These are phyloP conservation scores for Melanostigma gelatinosum DNA, from an alignment of 2,113 vertebrate genomes.

Conservation along the genomic window DNA sequence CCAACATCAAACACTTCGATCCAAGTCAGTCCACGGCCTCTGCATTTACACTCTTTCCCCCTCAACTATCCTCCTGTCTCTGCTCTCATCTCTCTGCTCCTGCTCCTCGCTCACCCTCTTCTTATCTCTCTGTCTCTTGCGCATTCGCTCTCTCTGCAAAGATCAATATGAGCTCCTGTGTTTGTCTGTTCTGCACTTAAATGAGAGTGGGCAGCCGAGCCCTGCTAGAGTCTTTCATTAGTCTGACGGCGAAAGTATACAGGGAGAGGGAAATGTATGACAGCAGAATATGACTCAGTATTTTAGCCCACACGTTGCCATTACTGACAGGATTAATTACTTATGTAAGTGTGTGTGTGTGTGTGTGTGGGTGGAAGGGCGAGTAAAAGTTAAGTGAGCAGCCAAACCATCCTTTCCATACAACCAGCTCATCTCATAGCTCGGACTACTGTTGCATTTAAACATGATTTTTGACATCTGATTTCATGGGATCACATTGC, in stretches of 20 bases:
- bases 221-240: slow-evolving; percentile 70
- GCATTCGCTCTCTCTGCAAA: slow-evolving; percentile 37
- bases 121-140: slow-evolving; percentile 17
- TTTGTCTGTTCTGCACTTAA: slow-evolving; percentile 68
- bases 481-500: slow-evolving; percentile 44
- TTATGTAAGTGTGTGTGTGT: slow-evolving; percentile 59
- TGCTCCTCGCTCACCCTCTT: slow-evolving; percentile 15
- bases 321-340: slow-evolving; percentile 74
- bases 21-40: slow-evolving; percentile 85
- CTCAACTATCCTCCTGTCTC: slow-evolving; percentile 22
- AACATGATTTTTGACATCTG: slow-evolving; percentile 51
- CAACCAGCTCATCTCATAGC: slow-evolving; percentile 31
- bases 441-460: slow-evolving; percentile 34
- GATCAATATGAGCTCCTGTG: slow-evolving; percentile 66
- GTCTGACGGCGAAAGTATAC: slow-evolving; percentile 67
- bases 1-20: slow-evolving; percentile 87
- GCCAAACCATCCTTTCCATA: slow-evolving; percentile 28
- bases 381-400: slow-evolving; percentile 62
- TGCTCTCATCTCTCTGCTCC: slow-evolving; percentile 27
- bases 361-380: slow-evolving; percentile 12
- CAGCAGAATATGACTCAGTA: slow-evolving; percentile 64
- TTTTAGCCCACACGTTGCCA: slow-evolving; percentile 67
- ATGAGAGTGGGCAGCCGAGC: slow-evolving; percentile 69
- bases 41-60: slow-evolving; percentile 28
- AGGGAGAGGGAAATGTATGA: slow-evolving; percentile 67